Conservation (phyloP, 2,888 invertebrate species). For the Nomada ruficornis region DNA sequence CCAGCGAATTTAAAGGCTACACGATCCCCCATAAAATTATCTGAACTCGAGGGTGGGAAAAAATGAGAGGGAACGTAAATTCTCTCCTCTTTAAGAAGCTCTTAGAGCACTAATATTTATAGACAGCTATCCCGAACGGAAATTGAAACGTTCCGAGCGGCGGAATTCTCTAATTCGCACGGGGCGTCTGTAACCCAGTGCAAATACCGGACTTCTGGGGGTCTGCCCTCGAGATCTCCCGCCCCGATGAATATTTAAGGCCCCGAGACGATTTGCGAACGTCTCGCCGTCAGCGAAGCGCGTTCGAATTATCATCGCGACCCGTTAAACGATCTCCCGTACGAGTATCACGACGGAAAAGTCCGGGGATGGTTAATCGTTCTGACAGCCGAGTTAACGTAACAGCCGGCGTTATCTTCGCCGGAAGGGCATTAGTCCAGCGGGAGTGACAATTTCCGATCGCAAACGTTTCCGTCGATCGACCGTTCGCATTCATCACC, state of each 20-base stretch:
- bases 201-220: constrained; percentile 30
- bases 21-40: background rate
- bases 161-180: constrained; percentile 30
- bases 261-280: background rate
- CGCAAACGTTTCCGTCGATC: constrained; percentile 80
- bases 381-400: constrained; percentile 24
- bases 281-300: constrained; percentile 8
- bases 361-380: constrained; percentile 23
- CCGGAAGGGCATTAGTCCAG: constrained; percentile 80
- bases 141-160: constrained; percentile 50
- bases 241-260: constrained; percentile 49
- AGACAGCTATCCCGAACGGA: constrained; percentile 27
- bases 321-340: constrained; percentile 17
- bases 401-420: constrained; percentile 70
- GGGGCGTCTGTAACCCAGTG: constrained; percentile 21
- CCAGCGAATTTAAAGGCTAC: background rate
- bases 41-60: no score
- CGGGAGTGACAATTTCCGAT: constrained; percentile 83
- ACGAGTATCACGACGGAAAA: background rate
- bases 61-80: background rate
- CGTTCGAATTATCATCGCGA: constrained; percentile 20
- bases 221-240: background rate
- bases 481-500: constrained; percentile 76
- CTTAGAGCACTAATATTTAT: constrained; percentile 5
- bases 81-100: background rate